Base-by-base conservation (phyloP, 2,113 vertebrate species). In the Percina caprodes region DNA sequence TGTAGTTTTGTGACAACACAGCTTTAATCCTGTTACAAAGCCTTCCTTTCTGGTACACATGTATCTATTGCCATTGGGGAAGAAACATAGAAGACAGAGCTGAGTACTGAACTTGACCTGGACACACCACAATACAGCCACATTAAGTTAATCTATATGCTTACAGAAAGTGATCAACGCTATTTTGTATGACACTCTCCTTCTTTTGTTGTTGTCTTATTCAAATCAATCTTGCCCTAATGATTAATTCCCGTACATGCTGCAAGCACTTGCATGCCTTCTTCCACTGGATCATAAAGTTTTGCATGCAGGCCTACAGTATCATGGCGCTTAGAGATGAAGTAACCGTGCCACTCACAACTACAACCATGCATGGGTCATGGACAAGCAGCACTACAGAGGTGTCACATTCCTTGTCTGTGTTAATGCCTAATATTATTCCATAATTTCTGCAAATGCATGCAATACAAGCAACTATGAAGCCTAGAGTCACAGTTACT, bases 401-500 rank as follows among this genome's bases (percentile, higher is more conserved):
- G 82, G 79, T 85, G 82, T 93, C 88, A 69, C 82, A 73, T 89
- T 87, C 82, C 88, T 30, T 61, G 74, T 71, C 81, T 83, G 78
- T 55, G 83, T 75, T 80, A 86, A 91, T 74, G 83, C 56, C 80
- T 79, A 61, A 91, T 81, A 81, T 77, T 78, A 87, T 83, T 87
- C 86, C 15, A 19, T 76, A 61, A 77, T 81, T 87, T 79, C 68
- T 87, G 61, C 74, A 86, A 84, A 91, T 74, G 81, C 75, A 84
- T 67, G 69, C 79, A 83, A 48, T n/a, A 66, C 84, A 84, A 18
- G 61, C 69, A 48, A 54, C 61, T 58, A 60, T 59, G 9, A 66
- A 75, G 54, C 35, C 69, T 81, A 69, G 66, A 63, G 24, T 39
- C 45, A 54, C 14, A 69, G 5, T 61, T 71, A 18, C 35, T 67